Percentiles rank a stretch among this genome's conserved stretches.
Conservation (phyloP, 2,888 invertebrate species). For the Epistrophella euchroma region DNA sequence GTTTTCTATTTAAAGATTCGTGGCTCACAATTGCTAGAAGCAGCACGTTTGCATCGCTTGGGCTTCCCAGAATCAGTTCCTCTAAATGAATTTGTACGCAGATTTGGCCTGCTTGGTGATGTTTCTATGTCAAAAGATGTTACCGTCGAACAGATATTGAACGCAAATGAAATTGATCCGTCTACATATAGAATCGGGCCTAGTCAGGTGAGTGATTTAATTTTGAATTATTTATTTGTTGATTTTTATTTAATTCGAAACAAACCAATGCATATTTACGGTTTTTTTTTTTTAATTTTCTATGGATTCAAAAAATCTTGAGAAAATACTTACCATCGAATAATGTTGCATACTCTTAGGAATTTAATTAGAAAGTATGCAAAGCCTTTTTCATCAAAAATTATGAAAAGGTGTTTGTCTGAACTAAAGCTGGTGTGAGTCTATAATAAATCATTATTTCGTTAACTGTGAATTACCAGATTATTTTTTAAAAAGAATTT, state of each 20-base stretch:
- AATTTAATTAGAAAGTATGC: neutral
- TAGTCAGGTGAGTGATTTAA: constrained; percentile 90
- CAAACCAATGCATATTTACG: neutral
- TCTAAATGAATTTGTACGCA: constrained; percentile 93
- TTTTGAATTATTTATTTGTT: neutral
- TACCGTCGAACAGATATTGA: constrained; percentile 92
- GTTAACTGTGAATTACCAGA: neutral
- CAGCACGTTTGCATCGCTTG: constrained; percentile 94
- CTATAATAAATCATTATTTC: neutral
- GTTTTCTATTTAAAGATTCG: constrained; percentile 87
- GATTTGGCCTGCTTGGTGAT: constrained; percentile 87
- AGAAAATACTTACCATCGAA: neutral
- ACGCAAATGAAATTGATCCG: constrained; percentile 92
- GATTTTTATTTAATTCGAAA: neutral
- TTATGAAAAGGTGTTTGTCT: neutral
- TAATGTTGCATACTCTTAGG: neutral
- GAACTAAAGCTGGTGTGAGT: neutral
- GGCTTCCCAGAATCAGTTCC: constrained; percentile 97
- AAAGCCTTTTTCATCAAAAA: neutral
- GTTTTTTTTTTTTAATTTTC: neutral
- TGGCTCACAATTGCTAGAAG: constrained; percentile 95
- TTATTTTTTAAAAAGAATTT: neutral
- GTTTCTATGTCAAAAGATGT: constrained; percentile 81
- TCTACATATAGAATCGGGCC: constrained; percentile 95
- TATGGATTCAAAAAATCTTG: neutral